Conservation (phyloP, 35 echinoderm and acorn worm species). For the Heliocidaris tuberculata region DNA sequence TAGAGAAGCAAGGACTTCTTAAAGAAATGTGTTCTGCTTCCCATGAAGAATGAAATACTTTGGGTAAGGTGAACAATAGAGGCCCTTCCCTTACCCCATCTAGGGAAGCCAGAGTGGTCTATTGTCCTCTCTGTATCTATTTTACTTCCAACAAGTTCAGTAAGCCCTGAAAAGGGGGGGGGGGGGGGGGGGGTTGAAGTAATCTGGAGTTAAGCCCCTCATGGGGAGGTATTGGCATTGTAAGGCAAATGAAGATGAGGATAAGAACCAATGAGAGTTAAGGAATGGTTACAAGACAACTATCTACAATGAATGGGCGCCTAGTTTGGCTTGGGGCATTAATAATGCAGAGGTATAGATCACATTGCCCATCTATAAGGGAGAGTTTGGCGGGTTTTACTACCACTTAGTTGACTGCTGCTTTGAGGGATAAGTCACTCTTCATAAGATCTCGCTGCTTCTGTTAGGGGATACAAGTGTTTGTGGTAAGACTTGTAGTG, state of each 20-base stretch:
- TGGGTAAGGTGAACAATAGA: slow-evolving; percentile 4
- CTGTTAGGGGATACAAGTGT: neutral
- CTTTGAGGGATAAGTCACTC: neutral
- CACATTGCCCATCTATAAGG: neutral
- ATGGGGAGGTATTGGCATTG: neutral
- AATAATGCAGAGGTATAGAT: slow-evolving; percentile 41
- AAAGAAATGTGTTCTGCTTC: neutral
- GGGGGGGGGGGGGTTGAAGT: neutral
- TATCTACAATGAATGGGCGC: neutral
- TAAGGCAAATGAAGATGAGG: slow-evolving; percentile 23
- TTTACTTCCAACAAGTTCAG: slow-evolving; percentile 45
- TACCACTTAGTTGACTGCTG: neutral
- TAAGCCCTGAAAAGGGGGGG: neutral
- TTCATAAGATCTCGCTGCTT: neutral
- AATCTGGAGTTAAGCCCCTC: neutral
- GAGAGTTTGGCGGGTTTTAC: slow-evolving; percentile 39
- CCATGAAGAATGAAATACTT: slow-evolving; percentile 17
- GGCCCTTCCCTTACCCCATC: slow-evolving; percentile 17
- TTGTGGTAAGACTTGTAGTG: neutral
- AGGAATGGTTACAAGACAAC: neutral
- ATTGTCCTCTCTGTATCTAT: slow-evolving; percentile 24
- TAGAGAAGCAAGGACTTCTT: neutral
- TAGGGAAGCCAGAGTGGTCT: neutral
- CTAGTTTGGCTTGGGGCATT: slow-evolving; percentile 4
- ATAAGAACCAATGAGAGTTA: neutral